Evolutionary conservation across 1,140 invertebrate genomes (phyloP), one percentile per base, ranked within the genome.

Genomic region (Caenorhabditis briggsae): DNA sequence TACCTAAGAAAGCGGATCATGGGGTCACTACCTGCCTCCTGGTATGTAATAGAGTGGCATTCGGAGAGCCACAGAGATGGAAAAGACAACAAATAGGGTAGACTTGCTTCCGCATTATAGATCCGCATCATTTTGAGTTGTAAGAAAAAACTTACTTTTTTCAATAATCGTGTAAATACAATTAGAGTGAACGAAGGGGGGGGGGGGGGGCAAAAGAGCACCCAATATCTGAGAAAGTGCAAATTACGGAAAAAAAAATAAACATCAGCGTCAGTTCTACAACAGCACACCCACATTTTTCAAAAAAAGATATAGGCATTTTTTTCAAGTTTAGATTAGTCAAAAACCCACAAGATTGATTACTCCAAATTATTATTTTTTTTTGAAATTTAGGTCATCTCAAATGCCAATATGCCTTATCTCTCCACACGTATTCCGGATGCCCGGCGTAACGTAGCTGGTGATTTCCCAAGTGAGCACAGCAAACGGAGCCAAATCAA

Each of bases 381-480:
- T 2, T 33, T 33, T n/a, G n/a, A n/a, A n/a, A 33, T 33, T n/a
- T 20, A 83, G 82, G 82, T 83, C 2, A 48, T 58, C 56, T 86
- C 87, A 8, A 89, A 86, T 56, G 88, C 87, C 23, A 89, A 89
- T 70, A 89, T 89, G 87, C 87, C 87, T 43, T 78, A 82, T 23
- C 48, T 56, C 14, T 56, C 84, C 46, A 88, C 56, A 0, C 25
- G 33, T 18, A 58, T 82, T 33, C 74, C 82, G 41, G 88, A 86
- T 64, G 65, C 74, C 50, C 53, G 56, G 7, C 82, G 87, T 46
- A 33, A 78, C 25, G 41, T 88, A 83, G 87, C 84, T 9, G 89
- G 86, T n/a, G 92, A 92, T 82, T 92, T 92, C 83, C 91, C 92
- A 6, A 89, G 88, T 59, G 88, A 92, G 56, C 92, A 92, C 70